These are phyloP conservation scores for Actinia tenebrosa DNA, from an alignment of 64 coral and sea anemone genomes.

Conservation along the genomic window DNA sequence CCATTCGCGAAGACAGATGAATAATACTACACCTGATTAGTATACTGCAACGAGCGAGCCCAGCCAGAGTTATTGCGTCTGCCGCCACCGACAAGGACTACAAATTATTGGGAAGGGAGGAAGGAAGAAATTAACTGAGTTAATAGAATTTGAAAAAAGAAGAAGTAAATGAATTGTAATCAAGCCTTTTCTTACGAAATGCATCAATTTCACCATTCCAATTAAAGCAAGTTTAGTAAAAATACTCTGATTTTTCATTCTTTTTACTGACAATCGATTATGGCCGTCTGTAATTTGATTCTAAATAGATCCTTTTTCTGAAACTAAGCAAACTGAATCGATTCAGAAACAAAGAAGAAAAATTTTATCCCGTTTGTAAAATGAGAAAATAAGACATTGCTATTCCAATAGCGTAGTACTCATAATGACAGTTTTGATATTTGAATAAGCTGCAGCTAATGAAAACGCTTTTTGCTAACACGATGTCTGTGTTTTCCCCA, in stretches of 20 bases:
- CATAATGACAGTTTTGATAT: too few species aligned
- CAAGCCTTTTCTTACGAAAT: neutral
- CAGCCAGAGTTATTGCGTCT: neutral
- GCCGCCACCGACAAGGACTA: neutral
- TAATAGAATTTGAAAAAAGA: neutral
- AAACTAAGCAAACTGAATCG: neutral
- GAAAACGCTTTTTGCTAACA: too few species aligned
- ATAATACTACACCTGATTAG: too few species aligned
- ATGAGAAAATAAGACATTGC: neutral
- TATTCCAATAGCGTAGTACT: neutral
- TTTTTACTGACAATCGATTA: neutral
- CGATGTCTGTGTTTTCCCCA: too few species aligned
- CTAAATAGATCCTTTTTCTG: neutral
- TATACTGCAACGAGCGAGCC: neutral
- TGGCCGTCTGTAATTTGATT: neutral
- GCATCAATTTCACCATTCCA: neutral
- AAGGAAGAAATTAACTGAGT: neutral
- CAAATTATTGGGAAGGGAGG: neutral
- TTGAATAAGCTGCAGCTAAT: too few species aligned
- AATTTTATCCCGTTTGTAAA: neutral
- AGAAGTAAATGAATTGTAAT: neutral
- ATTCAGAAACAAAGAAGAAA: neutral
- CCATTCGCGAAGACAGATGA: too few species aligned
- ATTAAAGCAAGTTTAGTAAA: too few species aligned
- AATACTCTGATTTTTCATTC: neutral